Conservation (phyloP, 2,113 vertebrate genomes). For the Pseudopipra pipra region DNA sequence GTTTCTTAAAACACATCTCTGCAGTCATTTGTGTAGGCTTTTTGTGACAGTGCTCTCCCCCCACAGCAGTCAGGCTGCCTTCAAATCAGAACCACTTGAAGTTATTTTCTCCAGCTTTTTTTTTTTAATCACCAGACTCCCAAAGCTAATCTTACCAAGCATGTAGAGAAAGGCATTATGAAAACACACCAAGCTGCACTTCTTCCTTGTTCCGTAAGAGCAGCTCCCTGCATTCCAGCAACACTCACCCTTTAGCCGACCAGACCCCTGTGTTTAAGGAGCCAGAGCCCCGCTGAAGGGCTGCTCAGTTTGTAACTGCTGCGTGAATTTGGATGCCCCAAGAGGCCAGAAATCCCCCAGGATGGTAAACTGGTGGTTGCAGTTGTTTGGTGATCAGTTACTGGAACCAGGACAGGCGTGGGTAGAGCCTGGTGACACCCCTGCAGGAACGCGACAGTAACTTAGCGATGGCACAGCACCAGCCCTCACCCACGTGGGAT, state of each 20-base stretch:
- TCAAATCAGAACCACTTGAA: background rate
- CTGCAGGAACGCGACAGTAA: rapidly evolving
- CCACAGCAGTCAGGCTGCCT: background rate
- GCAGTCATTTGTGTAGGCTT: rapidly evolving
- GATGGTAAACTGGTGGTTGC: rapidly evolving
- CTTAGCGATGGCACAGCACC: rapidly evolving
- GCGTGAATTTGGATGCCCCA: rapidly evolving
- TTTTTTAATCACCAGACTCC: background rate
- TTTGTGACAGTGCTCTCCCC: too few species aligned
- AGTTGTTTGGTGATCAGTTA: background rate
- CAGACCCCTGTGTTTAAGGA: rapidly evolving
- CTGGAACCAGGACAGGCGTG: background rate
- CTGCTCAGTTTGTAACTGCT: too few species aligned
- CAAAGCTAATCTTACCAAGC: background rate
- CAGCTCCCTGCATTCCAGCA: background rate
- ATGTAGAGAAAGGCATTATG: background rate
- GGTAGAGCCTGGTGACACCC: background rate
- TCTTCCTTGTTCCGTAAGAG: background rate
- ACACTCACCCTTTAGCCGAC: too few species aligned
- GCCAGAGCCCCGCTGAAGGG: background rate
- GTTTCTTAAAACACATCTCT: background rate
- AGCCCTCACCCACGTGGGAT: rapidly evolving
- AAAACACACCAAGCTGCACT: background rate
- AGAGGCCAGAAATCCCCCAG: background rate
- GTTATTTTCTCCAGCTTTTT: background rate